These are phyloP conservation scores for Calliphora vicina DNA, from an alignment of 1,140 invertebrate genomes.

Conservation along the genomic window DNA sequence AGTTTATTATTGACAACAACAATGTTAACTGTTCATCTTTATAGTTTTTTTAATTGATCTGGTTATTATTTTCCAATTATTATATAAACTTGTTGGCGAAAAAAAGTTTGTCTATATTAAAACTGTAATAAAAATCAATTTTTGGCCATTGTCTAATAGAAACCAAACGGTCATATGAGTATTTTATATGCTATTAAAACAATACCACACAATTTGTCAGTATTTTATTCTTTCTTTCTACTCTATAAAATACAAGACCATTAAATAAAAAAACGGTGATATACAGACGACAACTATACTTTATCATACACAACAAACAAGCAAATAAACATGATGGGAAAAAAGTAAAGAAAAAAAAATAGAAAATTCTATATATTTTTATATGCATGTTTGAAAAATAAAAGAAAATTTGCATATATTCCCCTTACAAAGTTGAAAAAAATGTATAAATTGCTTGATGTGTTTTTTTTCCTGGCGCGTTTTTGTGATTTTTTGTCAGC, in stretches of 20 bases:
- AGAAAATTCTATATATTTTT: neutral
- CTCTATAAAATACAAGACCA: neutral
- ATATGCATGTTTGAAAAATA: neutral
- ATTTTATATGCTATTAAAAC: neutral
- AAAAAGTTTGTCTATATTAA: neutral
- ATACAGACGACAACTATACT: neutral
- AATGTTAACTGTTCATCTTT: too few species aligned
- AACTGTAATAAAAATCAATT: neutral
- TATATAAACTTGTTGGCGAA: neutral
- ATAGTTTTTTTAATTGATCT: too few species aligned
- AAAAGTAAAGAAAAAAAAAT: neutral
- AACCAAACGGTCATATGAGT: neutral
- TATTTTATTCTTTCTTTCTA: neutral
- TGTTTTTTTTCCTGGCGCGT: neutral
- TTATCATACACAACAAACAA: neutral
- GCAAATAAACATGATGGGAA: neutral
- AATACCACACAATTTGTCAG: conserved; percentile 13
- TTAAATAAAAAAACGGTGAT: neutral
- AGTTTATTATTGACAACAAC: too few species aligned
- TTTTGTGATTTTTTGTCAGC: neutral
- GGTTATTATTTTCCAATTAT: neutral
- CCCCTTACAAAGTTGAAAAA: neutral
- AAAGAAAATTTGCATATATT: neutral
- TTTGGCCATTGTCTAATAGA: neutral
- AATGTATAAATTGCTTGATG: neutral